Evolutionary conservation across 2,888 invertebrate species (phyloP).

Genomic region (Pyrrhosoma nymphula): DNA sequence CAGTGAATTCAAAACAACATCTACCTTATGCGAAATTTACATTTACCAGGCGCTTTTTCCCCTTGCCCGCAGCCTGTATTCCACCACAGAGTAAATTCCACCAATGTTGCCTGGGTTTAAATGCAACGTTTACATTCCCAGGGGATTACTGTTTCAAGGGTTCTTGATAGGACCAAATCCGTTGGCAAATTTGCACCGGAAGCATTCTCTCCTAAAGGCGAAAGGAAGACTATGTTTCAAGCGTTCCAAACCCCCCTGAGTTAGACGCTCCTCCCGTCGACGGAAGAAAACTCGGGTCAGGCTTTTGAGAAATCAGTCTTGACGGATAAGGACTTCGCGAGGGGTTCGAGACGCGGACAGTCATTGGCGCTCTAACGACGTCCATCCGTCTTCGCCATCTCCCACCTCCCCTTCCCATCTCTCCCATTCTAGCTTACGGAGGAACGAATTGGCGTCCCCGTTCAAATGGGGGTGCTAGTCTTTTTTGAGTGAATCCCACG

Average conservation of each 20-base stretch:
- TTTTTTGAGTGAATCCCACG: not conserved
- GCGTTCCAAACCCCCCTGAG: not conserved
- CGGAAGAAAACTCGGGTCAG: not conserved
- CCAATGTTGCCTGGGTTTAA: not conserved
- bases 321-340: not conserved
- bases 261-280: not conserved
- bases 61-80: too few relatives aligned
- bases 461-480: not conserved
- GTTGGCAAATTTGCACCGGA: not conserved
- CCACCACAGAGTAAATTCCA: too few relatives aligned
- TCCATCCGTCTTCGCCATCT: not conserved
- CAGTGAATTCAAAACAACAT: too few relatives aligned
- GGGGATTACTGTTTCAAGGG: not conserved
- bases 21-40: too few relatives aligned
- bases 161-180: not conserved
- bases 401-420: too few relatives aligned
- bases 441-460: not conserved
- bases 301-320: conserved; percentile 20
- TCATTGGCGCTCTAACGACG: not conserved
- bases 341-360: conserved; percentile 11
- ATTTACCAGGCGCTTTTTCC: too few relatives aligned
- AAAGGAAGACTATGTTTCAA: not conserved
- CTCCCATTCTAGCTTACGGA: not conserved
- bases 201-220: not conserved
- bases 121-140: not conserved